These are phyloP conservation scores for Falco peregrinus DNA, from an alignment of 2,797 vertebrate species.

Conservation along the genomic window DNA sequence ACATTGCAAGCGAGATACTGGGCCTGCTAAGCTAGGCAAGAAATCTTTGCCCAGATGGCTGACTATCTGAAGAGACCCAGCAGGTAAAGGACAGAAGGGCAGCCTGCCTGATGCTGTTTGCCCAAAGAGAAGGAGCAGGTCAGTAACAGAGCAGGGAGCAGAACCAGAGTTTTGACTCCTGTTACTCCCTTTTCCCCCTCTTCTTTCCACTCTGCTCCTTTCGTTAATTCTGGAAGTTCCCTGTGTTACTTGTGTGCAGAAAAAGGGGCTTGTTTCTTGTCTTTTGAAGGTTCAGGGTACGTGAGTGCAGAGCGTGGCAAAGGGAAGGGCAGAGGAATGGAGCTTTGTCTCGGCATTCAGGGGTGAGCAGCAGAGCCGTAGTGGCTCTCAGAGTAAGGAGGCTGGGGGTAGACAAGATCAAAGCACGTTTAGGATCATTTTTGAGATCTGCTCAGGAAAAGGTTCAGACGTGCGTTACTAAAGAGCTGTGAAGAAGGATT, in stretches of 20 bases:
- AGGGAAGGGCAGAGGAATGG: not conserved
- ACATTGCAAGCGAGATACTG: not conserved
- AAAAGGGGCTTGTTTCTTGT: not conserved
- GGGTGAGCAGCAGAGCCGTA: not conserved
- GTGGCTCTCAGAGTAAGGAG: not conserved
- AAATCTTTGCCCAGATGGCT: not conserved
- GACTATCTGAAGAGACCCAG: not conserved
- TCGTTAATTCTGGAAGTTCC: not conserved
- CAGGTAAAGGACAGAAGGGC: not conserved
- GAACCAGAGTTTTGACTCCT: not conserved
- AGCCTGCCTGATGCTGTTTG: not conserved
- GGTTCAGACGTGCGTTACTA: slow-evolving; percentile 31
- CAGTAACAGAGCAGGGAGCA: not conserved
- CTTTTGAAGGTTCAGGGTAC: not conserved
- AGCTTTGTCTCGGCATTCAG: fast-evolving
- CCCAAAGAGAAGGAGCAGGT: not conserved
- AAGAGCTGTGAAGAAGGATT: slow-evolving; percentile 45
- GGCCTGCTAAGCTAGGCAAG: not conserved
- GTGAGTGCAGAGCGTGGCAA: not conserved
- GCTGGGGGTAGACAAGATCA: not conserved
- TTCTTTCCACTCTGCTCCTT: not conserved
- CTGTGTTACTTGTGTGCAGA: not conserved
- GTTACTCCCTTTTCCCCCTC: not conserved
- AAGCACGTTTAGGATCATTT: not conserved
- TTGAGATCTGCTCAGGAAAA: slow-evolving; percentile 32